phyloP scores from a whole-genome alignment of 2,888 invertebrate genomes.

The Cantharis lateralis region DNA sequence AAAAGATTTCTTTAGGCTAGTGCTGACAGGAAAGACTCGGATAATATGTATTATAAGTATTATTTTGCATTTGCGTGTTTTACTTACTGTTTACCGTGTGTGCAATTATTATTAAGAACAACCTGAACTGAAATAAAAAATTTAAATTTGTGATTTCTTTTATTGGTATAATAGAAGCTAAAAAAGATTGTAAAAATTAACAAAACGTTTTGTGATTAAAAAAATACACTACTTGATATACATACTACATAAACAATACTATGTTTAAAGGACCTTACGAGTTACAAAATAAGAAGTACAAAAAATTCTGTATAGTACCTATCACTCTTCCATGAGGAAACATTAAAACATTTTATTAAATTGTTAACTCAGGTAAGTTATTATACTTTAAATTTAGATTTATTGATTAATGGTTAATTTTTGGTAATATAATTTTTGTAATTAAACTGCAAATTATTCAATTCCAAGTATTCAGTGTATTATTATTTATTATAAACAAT shows the following conservation, averaged over 20 bases:
- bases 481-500: too few species aligned
- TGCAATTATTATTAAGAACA: conserved; percentile 13
- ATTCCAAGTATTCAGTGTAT: too few species aligned
- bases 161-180: background rate
- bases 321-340: background rate
- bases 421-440: too few species aligned
- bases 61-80: conserved; percentile 28
- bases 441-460: too few species aligned
- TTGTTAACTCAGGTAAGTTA: background rate
- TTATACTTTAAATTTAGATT: background rate
- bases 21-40: conserved; percentile 26
- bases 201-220: background rate
- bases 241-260: background rate
- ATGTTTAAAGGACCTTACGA: background rate
- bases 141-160: background rate
- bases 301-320: background rate
- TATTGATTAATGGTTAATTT: background rate
- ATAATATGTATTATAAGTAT: conserved; percentile 22
- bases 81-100: conserved; percentile 20
- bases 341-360: background rate
- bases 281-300: background rate
- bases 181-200: background rate
- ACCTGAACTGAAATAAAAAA: background rate
- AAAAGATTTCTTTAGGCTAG: conserved; percentile 28
- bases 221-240: background rate